These are phyloP conservation scores for Eueremaeus valkanovi DNA, from an alignment of 2,888 invertebrate genomes.

Conservation along the genomic window DNA sequence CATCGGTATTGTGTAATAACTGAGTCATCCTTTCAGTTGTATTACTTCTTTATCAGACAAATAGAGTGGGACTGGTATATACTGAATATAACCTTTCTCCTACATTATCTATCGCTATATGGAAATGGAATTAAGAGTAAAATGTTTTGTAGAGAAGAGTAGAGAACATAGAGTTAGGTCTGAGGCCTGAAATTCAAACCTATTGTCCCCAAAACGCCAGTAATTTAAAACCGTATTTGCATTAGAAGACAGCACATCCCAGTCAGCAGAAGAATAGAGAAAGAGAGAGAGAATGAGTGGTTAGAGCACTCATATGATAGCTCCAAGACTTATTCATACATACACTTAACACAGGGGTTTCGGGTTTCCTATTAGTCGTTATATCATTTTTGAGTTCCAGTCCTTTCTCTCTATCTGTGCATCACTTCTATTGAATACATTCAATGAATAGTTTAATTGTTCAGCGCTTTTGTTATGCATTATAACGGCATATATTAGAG, in stretches of 20 bases:
- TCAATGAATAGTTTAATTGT: conserved; percentile 5
- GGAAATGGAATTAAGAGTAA: not conserved
- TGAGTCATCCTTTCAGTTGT: conserved; percentile 14
- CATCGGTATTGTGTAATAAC: conserved; percentile 1
- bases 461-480: not conserved
- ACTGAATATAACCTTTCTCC: not conserved
- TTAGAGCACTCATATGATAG: not conserved
- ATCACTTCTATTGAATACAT: too few relatives aligned
- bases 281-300: too few relatives aligned
- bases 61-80: not conserved
- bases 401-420: not conserved
- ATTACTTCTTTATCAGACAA: not conserved
- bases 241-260: conserved; percentile 12
- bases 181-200: conserved; percentile 6
- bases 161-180: not conserved
- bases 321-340: conserved; percentile 13
- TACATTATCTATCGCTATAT: not conserved
- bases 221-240: conserved; percentile 34
- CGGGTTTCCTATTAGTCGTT: not conserved
- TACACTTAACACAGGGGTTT: conserved; percentile 7
- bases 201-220: conserved; percentile 28
- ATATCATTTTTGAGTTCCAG: not conserved
- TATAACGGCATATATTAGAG: not conserved
- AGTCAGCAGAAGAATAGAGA: too few relatives aligned
- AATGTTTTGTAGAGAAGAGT: not conserved